Evolutionary conservation across 23 tunicate genomes (phyloP).

Genomic region (Corella eumyota): DNA sequence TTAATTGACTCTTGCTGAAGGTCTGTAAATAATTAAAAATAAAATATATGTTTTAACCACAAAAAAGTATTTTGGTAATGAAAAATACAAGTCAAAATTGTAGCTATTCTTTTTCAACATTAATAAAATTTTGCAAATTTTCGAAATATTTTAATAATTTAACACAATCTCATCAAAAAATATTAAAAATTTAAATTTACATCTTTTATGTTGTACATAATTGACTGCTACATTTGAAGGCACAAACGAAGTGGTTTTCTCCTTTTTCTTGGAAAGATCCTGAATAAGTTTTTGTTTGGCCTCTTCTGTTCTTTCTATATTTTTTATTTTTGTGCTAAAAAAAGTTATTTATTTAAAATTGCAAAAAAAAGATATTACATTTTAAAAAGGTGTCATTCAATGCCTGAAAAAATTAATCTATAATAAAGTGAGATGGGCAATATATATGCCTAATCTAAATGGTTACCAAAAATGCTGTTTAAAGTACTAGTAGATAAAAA

Average conservation of each 20-base stretch:
- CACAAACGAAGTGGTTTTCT: conserved; percentile 56
- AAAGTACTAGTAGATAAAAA: no score
- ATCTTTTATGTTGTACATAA: conserved; percentile 86
- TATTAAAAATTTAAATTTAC: no score
- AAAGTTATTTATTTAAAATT: background rate
- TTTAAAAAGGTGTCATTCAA: background rate
- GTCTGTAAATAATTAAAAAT: background rate
- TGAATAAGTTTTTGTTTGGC: conserved; percentile 67
- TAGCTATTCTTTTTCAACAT: no score
- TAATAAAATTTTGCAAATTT: no score
- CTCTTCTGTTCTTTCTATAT: conserved; percentile 93
- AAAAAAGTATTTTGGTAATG: no score
- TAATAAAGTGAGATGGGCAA: background rate
- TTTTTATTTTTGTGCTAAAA: conserved; percentile 67
- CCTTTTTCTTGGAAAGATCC: conserved; percentile 49
- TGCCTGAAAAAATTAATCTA: background rate
- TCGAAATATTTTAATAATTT: no score
- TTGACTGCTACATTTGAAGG: conserved; percentile 88
- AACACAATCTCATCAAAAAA: no score
- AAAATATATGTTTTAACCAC: background rate
- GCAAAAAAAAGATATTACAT: background rate
- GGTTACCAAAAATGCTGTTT: no score
- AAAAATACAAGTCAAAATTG: no score
- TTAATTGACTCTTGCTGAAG: conserved; percentile 20
- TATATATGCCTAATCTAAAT: no score